Conservation (phyloP, 2,113 vertebrate genomes). For the Zosterops borbonicus region DNA sequence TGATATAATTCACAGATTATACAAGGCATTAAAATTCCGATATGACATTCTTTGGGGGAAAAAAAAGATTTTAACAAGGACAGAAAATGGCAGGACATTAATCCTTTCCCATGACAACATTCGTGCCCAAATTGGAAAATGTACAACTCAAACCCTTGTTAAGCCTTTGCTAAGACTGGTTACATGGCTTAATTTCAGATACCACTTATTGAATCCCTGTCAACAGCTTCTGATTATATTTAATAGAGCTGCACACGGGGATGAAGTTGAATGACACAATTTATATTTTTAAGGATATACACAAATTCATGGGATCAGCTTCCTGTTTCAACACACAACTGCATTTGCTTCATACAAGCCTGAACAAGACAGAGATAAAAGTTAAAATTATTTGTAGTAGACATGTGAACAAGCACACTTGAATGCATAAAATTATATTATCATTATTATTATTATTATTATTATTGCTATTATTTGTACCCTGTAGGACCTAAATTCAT, state of each 20-base stretch:
- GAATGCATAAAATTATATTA: not conserved
- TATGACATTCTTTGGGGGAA: conserved; percentile 46
- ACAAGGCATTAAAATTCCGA: conserved; percentile 69
- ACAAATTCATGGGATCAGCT: not conserved
- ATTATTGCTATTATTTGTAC: not conserved
- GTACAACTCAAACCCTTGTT: conserved; percentile 31
- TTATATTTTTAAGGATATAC: not conserved
- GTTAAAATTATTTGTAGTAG: not conserved
- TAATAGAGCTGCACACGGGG: not conserved
- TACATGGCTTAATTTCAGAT: conserved; percentile 17
- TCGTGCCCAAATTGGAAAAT: conserved; percentile 37
- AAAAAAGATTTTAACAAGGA: conserved; percentile 66
- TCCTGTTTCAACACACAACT: not conserved
- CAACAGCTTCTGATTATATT: not conserved
- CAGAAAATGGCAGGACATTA: conserved; percentile 49
- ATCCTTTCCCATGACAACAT: conserved; percentile 53
- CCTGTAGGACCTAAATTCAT: not conserved
- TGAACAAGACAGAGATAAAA: not conserved
- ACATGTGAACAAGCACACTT: not conserved
- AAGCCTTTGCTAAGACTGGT: not conserved
- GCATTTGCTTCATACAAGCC: not conserved
- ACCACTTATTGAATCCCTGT: not conserved
- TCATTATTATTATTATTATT: not conserved
- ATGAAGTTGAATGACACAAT: not conserved
- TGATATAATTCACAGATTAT: conserved; percentile 75